A percentile compares a stretch with the other conserved stretches of the same genome.
Conservation (phyloP, 2,113 vertebrate species). For the Phycodurus eques region DNA sequence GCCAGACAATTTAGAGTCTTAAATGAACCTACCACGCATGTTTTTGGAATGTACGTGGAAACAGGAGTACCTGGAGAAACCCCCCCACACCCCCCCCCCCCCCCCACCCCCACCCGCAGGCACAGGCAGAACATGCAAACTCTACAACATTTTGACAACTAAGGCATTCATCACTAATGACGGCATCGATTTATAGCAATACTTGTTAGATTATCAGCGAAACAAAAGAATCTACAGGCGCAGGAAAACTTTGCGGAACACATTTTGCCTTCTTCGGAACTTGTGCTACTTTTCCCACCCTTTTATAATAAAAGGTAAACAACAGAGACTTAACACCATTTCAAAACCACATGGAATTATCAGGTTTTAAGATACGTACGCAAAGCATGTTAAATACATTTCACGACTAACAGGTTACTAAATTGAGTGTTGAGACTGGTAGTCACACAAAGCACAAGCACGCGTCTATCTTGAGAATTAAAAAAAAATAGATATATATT, state of each 20-base stretch:
- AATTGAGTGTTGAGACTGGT: neutral
- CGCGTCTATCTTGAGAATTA: constrained; percentile 69
- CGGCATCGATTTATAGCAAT: constrained; percentile 35
- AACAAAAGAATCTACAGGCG: constrained; percentile 40
- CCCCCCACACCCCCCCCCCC: too few relatives aligned
- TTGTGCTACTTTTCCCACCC: constrained; percentile 45
- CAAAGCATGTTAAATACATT: constrained; percentile 48
- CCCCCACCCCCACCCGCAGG: too few relatives aligned
- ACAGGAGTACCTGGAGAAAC: too few relatives aligned
- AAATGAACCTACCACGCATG: too few relatives aligned
- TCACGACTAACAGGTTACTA: neutral
- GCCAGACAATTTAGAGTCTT: too few relatives aligned
- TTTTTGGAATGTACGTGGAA: too few relatives aligned
- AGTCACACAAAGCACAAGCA: constrained; percentile 66
- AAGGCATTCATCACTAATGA: constrained; percentile 12
- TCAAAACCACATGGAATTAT: constrained; percentile 56
- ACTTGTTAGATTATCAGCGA: constrained; percentile 37
- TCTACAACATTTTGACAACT: constrained; percentile 26
- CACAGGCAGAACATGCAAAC: too few relatives aligned
- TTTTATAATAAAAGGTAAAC: constrained; percentile 40
- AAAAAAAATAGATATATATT: constrained; percentile 67
- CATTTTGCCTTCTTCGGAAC: constrained; percentile 30
- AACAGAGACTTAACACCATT: constrained; percentile 45
- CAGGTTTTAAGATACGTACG: constrained; percentile 45
- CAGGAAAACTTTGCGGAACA: constrained; percentile 50